Conservation (phyloP, 1,140 invertebrate genomes). For the Papilio glaucus region DNA sequence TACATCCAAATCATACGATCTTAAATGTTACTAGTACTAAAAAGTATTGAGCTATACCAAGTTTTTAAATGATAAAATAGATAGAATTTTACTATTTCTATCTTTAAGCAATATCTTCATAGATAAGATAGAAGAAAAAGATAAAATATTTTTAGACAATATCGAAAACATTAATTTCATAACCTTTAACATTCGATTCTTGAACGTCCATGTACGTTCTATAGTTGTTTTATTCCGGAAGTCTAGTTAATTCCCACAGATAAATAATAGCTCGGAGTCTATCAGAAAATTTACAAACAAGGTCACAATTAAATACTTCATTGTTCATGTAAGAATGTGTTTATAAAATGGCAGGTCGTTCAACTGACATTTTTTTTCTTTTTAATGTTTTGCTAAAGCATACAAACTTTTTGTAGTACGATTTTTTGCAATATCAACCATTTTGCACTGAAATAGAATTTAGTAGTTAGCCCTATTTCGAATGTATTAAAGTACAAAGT, state of each 20-base stretch:
- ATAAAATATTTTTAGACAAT: neutral
- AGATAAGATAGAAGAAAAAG: neutral
- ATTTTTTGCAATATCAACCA: no score
- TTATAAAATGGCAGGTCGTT: neutral
- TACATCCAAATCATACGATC: no score
- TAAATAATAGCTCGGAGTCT: conserved; percentile 3
- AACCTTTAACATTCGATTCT: neutral
- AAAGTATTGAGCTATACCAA: no score
- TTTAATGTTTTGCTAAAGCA: neutral
- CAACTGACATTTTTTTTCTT: conserved; percentile 1
- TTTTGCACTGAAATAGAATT: no score
- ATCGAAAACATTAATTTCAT: neutral
- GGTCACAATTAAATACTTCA: conserved; percentile 8
- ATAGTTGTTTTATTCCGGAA: neutral
- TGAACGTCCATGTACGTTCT: neutral
- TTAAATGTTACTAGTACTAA: no score
- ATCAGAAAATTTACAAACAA: conserved; percentile 5
- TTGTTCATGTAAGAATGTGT: conserved; percentile 2
- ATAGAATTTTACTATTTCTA: no score
- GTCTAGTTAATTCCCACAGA: conserved; percentile 5
- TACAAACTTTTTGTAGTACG: neutral
- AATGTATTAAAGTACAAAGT: no score
- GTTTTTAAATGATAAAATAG: no score
- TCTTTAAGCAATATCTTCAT: no score
- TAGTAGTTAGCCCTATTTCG: no score